phyloP scores from a whole-genome alignment of 2,888 invertebrate genomes.

The Netelia melanura region DNA sequence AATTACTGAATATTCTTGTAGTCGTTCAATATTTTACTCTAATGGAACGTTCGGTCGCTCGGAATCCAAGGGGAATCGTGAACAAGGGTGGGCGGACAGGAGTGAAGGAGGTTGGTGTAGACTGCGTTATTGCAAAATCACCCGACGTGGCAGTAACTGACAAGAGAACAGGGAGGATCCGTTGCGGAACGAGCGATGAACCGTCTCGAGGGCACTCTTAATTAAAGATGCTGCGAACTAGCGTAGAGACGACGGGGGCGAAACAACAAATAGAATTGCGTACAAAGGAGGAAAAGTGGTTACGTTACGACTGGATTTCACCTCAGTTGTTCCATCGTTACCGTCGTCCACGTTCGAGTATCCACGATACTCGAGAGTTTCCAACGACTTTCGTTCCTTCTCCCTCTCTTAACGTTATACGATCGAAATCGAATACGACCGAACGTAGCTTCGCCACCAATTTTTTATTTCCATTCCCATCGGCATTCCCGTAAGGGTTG shows the following conservation, averaged over 20 bases:
- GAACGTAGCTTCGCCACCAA: conserved; percentile 1
- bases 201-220: conserved; percentile 32
- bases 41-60: background rate
- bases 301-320: conserved; percentile 23
- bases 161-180: background rate
- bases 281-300: conserved; percentile 38
- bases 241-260: background rate
- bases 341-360: conserved; percentile 5
- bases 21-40: conserved; percentile 1
- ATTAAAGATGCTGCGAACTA: conserved; percentile 28
- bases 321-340: conserved; percentile 45
- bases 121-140: conserved; percentile 23
- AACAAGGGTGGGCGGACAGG: too few relatives aligned
- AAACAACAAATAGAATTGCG: conserved; percentile 18
- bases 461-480: conserved; percentile 53
- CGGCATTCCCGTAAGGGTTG: conserved; percentile 12
- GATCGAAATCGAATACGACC: conserved; percentile 18
- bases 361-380: conserved; percentile 23
- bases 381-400: background rate
- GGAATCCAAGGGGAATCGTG: too few relatives aligned
- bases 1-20: conserved; percentile 11
- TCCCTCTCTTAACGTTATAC: background rate
- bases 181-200: conserved; percentile 15
- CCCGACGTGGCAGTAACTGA: background rate
- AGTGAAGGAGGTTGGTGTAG: background rate